phyloP scores from a whole-genome alignment of 2,797 vertebrate genomes.

The Brachymystax lenok region DNA sequence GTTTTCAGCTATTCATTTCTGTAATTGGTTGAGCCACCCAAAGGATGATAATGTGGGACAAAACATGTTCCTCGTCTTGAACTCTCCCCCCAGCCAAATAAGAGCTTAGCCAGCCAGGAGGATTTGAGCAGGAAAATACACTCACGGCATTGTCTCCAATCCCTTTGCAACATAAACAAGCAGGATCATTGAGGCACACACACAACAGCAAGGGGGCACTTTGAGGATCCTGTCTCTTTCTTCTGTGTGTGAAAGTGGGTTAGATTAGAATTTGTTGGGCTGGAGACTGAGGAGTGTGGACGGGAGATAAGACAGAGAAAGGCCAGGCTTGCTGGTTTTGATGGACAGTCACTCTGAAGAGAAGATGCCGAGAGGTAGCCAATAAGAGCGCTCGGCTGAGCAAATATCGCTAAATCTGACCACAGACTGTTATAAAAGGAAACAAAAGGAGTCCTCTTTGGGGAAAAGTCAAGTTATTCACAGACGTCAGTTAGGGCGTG shows the following conservation, averaged over 20 bases:
- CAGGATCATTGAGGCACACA: constrained; percentile 13
- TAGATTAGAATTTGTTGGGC: constrained; percentile 41
- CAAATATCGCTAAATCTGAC: constrained; percentile 37
- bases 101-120: constrained; percentile 14
- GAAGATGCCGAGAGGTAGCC: constrained; percentile 27
- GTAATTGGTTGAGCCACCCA: neutral
- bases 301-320: constrained; percentile 40
- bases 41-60: constrained; percentile 1
- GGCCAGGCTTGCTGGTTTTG: constrained; percentile 36
- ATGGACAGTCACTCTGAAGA: constrained; percentile 42
- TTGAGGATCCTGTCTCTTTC: constrained; percentile 16
- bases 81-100: constrained; percentile 21
- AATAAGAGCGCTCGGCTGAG: constrained; percentile 21
- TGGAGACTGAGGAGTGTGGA: constrained; percentile 29
- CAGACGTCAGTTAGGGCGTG: constrained; percentile 5
- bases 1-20: neutral
- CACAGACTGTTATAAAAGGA: constrained; percentile 19
- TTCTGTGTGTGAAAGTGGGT: constrained; percentile 25
- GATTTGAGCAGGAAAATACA: constrained; percentile 24
- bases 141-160: constrained; percentile 26
- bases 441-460: constrained; percentile 12
- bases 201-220: constrained; percentile 17
- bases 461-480: constrained; percentile 32
- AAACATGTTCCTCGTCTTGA: constrained; percentile 33
- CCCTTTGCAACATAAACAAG: constrained; percentile 13